Base-by-base conservation (phyloP, 2,113 vertebrate genomes). In the Cnemophilus loriae region DNA sequence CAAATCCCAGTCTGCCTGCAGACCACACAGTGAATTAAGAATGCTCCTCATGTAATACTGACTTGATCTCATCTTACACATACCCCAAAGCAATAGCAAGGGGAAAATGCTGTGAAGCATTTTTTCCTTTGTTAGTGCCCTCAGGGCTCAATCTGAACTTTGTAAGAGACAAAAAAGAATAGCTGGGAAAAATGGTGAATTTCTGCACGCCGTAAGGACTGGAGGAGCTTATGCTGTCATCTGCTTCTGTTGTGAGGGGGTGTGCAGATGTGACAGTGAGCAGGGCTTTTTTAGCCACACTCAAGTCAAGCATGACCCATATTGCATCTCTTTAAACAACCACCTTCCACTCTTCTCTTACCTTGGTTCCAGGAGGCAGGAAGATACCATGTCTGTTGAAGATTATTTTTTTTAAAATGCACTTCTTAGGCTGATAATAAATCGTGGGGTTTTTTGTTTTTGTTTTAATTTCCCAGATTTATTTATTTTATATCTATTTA, bases 21-120 rank as follows among this genome's bases (percentile, higher is more conserved):
- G 80, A 85, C 71, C 3, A 22, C 84, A 90, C n/a, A 78, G 57
- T 85, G 78, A 89, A 97, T 97, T 97, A 94, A 91, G 80, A 94
- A 95, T 83, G 75, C 89, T 92, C 73, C 79, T 88, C 80, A 55
- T 89, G 90, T 91, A 94, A 32, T 52, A 73, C 89, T 61, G 78
- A 88, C 95, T 97, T 95, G 93, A 96, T 97, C 93, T 95, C 94
- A 96, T 97, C 93, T 97, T 95, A 95, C 95, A 95, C 68, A 82
- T 96, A 97, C 94, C 94, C 90, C 93, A 95, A 96, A 97, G 96
- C 95, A 94, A 93, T 91, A 84, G 93, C 23, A 8, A 96, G 82
- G 53, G 85, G 78, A 85, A 97, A 97, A 94, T 88, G 77, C 93
- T 96, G 83, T 93, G 96, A 97, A 97, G 92, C 96, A 92, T 92